These are phyloP conservation scores for Tryphoninae sp. DNA, from an alignment of 2,888 invertebrate species.

Conservation along the genomic window DNA sequence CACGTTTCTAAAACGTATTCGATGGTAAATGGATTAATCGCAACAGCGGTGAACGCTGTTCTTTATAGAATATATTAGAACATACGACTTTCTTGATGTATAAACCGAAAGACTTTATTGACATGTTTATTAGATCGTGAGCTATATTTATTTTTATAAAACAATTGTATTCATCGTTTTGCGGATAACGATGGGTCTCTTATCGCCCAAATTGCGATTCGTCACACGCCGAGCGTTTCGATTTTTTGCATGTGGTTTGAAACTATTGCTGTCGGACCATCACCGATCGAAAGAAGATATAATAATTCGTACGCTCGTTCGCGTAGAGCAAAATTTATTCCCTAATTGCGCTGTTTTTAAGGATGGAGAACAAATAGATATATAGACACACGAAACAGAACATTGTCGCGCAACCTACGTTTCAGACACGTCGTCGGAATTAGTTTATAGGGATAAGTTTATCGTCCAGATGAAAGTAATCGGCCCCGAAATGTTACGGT, in stretches of 20 bases:
- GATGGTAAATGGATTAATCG: conserved; percentile 47
- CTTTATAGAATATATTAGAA: conserved; percentile 40
- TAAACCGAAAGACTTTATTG: conserved; percentile 61
- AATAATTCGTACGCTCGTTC: conserved; percentile 26
- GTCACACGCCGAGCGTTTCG: not conserved
- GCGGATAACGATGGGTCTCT: conserved; percentile 19
- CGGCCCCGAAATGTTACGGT: conserved; percentile 32
- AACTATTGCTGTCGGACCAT: conserved; percentile 23
- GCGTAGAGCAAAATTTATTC: conserved; percentile 34
- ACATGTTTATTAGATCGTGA: conserved; percentile 63
- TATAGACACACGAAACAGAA: not conserved
- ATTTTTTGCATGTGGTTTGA: conserved; percentile 34
- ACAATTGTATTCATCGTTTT: conserved; percentile 51
- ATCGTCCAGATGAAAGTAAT: conserved; percentile 56
- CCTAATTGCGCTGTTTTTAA: conserved; percentile 49
- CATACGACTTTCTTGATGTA: conserved; percentile 55
- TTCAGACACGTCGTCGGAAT: conserved; percentile 10
- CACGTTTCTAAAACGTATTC: conserved; percentile 48
- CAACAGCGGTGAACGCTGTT: conserved; percentile 44
- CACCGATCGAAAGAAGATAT: not conserved
- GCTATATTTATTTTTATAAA: conserved; percentile 67
- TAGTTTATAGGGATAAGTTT: conserved; percentile 43
- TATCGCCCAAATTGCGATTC: not conserved
- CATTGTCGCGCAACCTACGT: conserved; percentile 49
- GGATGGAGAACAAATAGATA: not conserved